Conservation (phyloP, 2,888 invertebrate species). For the Hemithea aestivaria region DNA sequence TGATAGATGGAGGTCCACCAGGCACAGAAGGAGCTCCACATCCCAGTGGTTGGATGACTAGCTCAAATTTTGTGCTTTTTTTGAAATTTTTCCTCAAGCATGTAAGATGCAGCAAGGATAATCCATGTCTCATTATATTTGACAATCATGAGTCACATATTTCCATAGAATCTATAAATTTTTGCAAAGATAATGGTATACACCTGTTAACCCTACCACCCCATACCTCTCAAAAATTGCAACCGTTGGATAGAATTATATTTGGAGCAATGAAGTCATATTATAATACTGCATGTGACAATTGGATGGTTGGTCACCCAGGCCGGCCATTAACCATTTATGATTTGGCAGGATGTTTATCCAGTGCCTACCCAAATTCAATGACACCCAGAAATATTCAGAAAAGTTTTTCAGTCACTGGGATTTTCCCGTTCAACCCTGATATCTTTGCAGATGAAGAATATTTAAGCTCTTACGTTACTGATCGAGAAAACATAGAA, state of each 20-base stretch:
- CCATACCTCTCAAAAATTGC: conserved; percentile 18
- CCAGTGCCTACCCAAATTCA: conserved; percentile 26
- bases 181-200: conserved; percentile 44
- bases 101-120: conserved; percentile 28
- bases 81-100: conserved; percentile 38
- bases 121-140: conserved; percentile 33
- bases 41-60: conserved; percentile 42
- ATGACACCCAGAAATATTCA: conserved; percentile 28
- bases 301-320: conserved; percentile 42
- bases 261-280: conserved; percentile 29
- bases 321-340: conserved; percentile 43
- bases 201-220: conserved; percentile 45
- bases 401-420: conserved; percentile 33
- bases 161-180: conserved; percentile 31
- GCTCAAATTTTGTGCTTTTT: conserved; percentile 30
- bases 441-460: conserved; percentile 37
- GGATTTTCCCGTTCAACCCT: conserved; percentile 38
- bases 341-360: conserved; percentile 32
- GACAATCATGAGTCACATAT: conserved; percentile 38
- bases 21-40: conserved; percentile 39
- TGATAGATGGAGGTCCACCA: conserved; percentile 38
- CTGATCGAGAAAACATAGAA: conserved; percentile 15
- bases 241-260: conserved; percentile 42
- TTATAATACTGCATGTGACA: conserved; percentile 20
- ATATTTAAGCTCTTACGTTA: conserved; percentile 28